Conservation (phyloP, 1,140 invertebrate genomes). For the Oncopeltus fasciatus region DNA sequence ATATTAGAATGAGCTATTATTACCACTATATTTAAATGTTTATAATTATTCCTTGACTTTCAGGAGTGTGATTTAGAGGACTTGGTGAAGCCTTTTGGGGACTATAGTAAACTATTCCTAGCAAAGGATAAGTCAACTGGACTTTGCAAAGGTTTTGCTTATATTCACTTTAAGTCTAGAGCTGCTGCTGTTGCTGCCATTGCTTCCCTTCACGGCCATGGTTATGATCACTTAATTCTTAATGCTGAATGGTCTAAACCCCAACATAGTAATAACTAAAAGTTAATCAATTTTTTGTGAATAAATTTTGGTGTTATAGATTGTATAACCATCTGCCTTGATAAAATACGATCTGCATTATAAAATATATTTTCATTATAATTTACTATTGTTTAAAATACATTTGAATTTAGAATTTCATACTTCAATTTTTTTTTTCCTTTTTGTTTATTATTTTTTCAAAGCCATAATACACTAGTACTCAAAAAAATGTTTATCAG, state of each 20-base stretch:
- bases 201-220: slow-evolving; percentile 75
- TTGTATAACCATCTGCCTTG: neutral
- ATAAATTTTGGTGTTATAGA: neutral
- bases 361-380: too few species aligned
- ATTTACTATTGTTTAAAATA: too few species aligned
- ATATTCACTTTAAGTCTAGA: slow-evolving; percentile 83
- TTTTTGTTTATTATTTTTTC: too few species aligned
- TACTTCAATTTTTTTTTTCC: too few species aligned
- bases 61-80: slow-evolving; percentile 80
- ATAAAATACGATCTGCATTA: too few species aligned
- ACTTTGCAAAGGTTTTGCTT: slow-evolving; percentile 86
- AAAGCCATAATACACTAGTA: too few species aligned
- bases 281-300: neutral
- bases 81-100: slow-evolving; percentile 81
- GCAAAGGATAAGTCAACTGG: slow-evolving; percentile 72
- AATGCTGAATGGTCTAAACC: slow-evolving; percentile 98
- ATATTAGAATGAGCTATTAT: too few species aligned
- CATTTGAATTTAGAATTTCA: too few species aligned
- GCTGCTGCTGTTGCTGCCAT: slow-evolving; percentile 88
- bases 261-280: neutral
- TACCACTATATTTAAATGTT: neutral
- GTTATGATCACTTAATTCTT: slow-evolving; percentile 95
- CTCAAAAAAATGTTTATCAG: too few species aligned
- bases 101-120: slow-evolving; percentile 60
- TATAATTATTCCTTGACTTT: slow-evolving; percentile 35